phyloP scores from a whole-genome alignment of 2,888 invertebrate genomes.

The Patella pellucida region DNA sequence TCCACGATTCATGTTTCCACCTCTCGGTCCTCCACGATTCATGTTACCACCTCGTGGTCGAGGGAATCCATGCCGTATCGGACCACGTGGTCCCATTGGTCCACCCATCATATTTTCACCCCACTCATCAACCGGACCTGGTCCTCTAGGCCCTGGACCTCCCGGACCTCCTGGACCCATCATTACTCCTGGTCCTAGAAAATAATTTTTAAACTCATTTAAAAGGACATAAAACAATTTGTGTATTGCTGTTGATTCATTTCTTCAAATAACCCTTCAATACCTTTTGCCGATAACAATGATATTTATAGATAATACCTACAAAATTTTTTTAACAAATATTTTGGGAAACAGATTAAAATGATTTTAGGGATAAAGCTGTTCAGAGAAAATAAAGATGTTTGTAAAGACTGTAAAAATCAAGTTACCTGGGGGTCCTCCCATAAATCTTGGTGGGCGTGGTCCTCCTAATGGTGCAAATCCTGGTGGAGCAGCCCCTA shows the following conservation, averaged over 20 bases:
- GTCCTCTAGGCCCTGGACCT: slow-evolving; percentile 14
- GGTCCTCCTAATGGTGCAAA: slow-evolving; percentile 41
- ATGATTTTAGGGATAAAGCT: too few species aligned
- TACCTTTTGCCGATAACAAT: too few species aligned
- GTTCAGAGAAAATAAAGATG: too few species aligned
- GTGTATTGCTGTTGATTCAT: too few species aligned
- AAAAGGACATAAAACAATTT: background rate
- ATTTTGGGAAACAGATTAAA: too few species aligned
- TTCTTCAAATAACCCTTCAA: too few species aligned
- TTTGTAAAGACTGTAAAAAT: too few species aligned
- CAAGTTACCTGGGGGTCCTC: slow-evolving; percentile 7
- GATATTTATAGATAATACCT: too few species aligned
- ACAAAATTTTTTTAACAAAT: too few species aligned
- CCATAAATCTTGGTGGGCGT: slow-evolving; percentile 19
- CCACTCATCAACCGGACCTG: slow-evolving; percentile 36
- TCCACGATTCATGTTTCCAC: slow-evolving; percentile 29
- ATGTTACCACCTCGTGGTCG: slow-evolving; percentile 34
- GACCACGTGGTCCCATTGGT: slow-evolving; percentile 35
- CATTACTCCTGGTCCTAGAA: slow-evolving; percentile 25
- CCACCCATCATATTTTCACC: slow-evolving; percentile 48
- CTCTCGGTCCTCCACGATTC: slow-evolving; percentile 31
- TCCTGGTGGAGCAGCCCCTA: slow-evolving; percentile 62
- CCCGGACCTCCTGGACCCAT: slow-evolving; percentile 14
- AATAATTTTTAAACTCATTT: too few species aligned
- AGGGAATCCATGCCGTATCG: slow-evolving; percentile 28